A percentile compares a stretch with the other conserved stretches of the same genome.
Evolutionary conservation across 64 coral and sea anemone genomes (phyloP).

Genomic region (Montipora efflorescens): DNA sequence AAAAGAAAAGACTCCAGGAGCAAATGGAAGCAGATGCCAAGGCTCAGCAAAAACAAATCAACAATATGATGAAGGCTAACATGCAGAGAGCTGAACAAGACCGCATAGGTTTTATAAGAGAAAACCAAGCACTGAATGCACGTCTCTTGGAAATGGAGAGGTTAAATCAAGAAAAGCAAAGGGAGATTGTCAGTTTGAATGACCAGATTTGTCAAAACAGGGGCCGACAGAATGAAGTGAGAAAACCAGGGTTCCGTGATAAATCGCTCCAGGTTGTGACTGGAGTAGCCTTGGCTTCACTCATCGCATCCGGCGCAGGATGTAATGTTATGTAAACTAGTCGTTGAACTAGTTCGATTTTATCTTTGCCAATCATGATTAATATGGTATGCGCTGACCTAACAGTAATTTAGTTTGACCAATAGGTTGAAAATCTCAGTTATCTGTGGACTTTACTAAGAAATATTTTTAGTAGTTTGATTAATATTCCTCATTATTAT

Average conservation of each 20-base stretch:
- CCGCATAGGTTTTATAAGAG: constrained; percentile 6
- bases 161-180: background rate
- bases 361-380: no score
- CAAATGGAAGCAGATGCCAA: constrained; percentile 53
- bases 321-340: no score
- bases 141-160: constrained; percentile 41
- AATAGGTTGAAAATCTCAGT: no score
- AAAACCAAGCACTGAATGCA: constrained; percentile 45
- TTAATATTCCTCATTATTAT: no score
- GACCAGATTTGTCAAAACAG: background rate
- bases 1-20: constrained; percentile 47
- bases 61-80: constrained; percentile 72
- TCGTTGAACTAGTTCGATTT: no score
- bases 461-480: no score
- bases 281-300: background rate
- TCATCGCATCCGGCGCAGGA: no score
- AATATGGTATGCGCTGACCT: no score
- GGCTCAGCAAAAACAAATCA: constrained; percentile 61
- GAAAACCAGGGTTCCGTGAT: background rate
- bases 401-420: no score
- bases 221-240: background rate
- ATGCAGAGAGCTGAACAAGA: constrained; percentile 53
- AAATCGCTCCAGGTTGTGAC: background rate
- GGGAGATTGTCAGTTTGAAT: background rate
- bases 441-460: no score